A percentile compares a stretch with the other conserved stretches of the same genome.
Evolutionary conservation across 2,888 invertebrate species (phyloP).

Genomic region (Eristalis tenax): DNA sequence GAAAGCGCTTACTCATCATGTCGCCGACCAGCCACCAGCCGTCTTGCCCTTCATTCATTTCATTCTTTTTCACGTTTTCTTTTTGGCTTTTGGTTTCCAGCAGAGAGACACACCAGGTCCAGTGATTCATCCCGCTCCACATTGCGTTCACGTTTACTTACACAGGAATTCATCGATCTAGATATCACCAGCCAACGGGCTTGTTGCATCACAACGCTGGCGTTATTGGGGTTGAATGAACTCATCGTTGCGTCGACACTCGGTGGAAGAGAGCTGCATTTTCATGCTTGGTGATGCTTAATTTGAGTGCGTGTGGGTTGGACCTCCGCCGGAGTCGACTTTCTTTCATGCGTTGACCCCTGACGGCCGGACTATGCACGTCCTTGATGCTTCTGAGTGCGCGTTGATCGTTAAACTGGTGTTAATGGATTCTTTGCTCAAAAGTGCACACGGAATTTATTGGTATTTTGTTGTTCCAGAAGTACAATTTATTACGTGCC

Average conservation of each 20-base stretch:
- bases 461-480: too few relatives aligned
- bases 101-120: background rate
- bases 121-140: background rate
- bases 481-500: too few relatives aligned
- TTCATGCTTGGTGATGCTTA: background rate
- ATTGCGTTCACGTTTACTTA: background rate
- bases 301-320: background rate
- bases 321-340: background rate
- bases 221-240: background rate
- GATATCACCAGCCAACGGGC: background rate
- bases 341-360: background rate
- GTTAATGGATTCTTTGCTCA: background rate
- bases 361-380: background rate
- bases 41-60: background rate
- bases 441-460: too few relatives aligned
- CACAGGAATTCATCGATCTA: constrained; percentile 1
- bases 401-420: background rate
- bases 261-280: background rate
- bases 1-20: background rate
- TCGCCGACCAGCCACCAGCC: background rate
- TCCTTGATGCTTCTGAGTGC: background rate
- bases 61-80: background rate
- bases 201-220: background rate
- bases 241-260: background rate
- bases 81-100: background rate